phyloP scores from a whole-genome alignment of 2,888 invertebrate species.

The Polyommatus iphigenia region DNA sequence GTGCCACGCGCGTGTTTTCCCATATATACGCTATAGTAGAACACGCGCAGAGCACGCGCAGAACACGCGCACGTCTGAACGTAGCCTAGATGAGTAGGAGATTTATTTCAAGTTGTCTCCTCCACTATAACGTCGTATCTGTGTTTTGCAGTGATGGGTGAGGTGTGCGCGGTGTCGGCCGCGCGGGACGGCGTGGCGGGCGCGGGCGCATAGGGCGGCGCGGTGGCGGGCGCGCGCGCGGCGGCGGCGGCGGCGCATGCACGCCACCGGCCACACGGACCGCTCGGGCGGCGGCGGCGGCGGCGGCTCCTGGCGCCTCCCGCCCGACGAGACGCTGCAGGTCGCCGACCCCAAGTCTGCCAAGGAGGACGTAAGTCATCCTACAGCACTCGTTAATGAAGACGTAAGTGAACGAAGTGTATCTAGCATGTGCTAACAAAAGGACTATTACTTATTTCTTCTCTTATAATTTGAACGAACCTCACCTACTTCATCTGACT shows the following conservation, averaged over 20 bases:
- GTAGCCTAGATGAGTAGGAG: background rate
- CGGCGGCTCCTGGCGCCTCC: conserved; percentile 91
- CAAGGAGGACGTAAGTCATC: conserved; percentile 82
- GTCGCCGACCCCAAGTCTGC: conserved; percentile 91
- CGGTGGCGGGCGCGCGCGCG: conserved; percentile 83
- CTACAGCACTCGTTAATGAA: background rate
- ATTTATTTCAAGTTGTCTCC: background rate
- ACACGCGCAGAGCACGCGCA: too few relatives aligned
- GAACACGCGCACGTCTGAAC: too few relatives aligned
- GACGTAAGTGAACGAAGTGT: background rate
- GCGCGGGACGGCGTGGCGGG: conserved; percentile 42
- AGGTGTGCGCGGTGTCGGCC: conserved; percentile 52
- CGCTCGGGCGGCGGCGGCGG: conserved; percentile 85
- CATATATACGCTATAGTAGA: too few relatives aligned
- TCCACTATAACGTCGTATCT: background rate
- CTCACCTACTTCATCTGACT: background rate
- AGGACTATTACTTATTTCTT: background rate
- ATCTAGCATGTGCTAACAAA: background rate
- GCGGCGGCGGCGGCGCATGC: conserved; percentile 82
- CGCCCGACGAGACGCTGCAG: conserved; percentile 95
- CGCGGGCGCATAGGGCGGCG: conserved; percentile 70
- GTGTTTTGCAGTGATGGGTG: conserved; percentile 53
- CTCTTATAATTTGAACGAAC: background rate
- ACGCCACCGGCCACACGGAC: conserved; percentile 93
- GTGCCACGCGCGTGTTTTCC: too few relatives aligned